These are phyloP conservation scores for Neogobius melanostomus DNA, from an alignment of 2,113 vertebrate genomes.

Conservation along the genomic window DNA sequence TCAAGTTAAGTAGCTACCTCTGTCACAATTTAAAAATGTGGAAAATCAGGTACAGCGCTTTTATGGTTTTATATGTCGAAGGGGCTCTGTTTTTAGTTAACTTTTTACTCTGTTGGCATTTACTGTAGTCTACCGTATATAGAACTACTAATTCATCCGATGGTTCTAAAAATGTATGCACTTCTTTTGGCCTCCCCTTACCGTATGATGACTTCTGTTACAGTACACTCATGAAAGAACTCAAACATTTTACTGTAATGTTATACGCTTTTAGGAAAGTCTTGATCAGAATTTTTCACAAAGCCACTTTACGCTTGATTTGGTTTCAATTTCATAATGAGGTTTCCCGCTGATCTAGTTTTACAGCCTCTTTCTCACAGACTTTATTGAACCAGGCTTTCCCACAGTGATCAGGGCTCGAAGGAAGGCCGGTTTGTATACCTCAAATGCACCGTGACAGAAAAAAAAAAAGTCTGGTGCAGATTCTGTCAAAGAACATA, in stretches of 20 bases:
- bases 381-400: not conserved
- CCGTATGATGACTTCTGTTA: too few species aligned
- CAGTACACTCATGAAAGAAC: not conserved
- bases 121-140: too few species aligned
- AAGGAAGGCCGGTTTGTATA: not conserved
- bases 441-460: not conserved
- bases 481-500: not conserved
- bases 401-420: not conserved
- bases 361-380: conserved; percentile 2
- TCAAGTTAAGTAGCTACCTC: too few species aligned
- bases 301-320: conserved; percentile 1
- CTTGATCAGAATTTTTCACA: not conserved
- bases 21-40: too few species aligned
- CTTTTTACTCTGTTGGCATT: too few species aligned
- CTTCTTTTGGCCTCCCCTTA: too few species aligned
- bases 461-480: not conserved
- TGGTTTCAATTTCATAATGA: conserved; percentile 9
- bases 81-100: too few species aligned
- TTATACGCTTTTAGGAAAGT: not conserved
- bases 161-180: too few species aligned
- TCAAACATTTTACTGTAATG: not conserved
- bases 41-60: too few species aligned
- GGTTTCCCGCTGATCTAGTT: not conserved
- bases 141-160: too few species aligned
- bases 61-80: too few species aligned